Base-by-base conservation (phyloP, 2,888 invertebrate genomes). In the Endomychus coccineus region DNA sequence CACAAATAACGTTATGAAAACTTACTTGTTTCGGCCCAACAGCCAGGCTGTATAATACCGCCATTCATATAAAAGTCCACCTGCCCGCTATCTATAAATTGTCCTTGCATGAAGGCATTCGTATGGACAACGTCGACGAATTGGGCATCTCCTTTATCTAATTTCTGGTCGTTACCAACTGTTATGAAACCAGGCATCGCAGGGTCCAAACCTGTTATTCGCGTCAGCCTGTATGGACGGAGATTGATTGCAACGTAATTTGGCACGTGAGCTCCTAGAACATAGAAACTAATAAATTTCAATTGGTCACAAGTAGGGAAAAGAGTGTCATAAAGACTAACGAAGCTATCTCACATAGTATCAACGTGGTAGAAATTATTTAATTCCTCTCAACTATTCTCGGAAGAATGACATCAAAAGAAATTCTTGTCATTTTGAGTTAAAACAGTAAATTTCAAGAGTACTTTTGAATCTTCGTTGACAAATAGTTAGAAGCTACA, bases 51-150 rank as follows among this genome's bases (percentile, higher is more conserved):
- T 22, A 71, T 65, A 14, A 76, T 68, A 0, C 83, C 83, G 0
- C 83, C 83, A 50, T 83, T 83, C 56, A 80, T 69, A 50, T 80
- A 83, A 54, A 82, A 83, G 51, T 83, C 83, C 0, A 77, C 73
- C 53, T 82, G 79, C 0, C 83, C 83, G 45, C 75, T 73, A 17
- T 73, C 65, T 46, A 79, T 75, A 11, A 77, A 58, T 48, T 77
- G 75, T 0, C 83, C 83, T 49, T 81, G 78, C 1, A 79, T 61
- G 44, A 81, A 71, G 0, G 80, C 79, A 52, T 82, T 82, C 1
- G 82, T 80, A 50, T 83, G 83, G 32, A 80, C 70, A 2, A 82
- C 75, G 54, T 83, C 83, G 1, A 83, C 83, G 52, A 79, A 82
- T 3, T 67, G 56, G 0, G 80, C 83, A 51, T 83, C 82, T 1